phyloP scores from a whole-genome alignment of 2,888 invertebrate species.

The Julus scandinavius region DNA sequence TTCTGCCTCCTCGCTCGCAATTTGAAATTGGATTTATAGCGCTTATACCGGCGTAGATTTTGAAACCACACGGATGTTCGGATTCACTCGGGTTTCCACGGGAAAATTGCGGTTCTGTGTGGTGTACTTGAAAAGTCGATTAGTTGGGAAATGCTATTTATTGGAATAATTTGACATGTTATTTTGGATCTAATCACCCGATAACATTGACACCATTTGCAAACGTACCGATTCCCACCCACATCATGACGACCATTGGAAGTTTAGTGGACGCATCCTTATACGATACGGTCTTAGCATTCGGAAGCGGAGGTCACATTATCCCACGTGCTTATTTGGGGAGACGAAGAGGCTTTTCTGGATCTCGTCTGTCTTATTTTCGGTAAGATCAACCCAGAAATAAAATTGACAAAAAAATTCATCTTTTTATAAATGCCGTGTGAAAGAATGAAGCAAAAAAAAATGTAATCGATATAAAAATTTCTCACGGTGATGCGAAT shows the following conservation, averaged over 20 bases:
- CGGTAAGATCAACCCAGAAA: slow-evolving; percentile 8
- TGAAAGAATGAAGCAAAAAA: neutral
- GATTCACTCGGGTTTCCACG: neutral
- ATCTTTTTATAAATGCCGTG: neutral
- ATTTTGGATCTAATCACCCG: neutral
- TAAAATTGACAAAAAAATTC: neutral
- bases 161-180: neutral
- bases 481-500: too few species aligned
- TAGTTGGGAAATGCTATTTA: neutral
- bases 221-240: neutral
- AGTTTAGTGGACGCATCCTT: slow-evolving; percentile 16
- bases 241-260: slow-evolving; percentile 7
- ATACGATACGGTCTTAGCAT: slow-evolving; percentile 1
- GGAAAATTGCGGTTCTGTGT: neutral
- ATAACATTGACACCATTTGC: slow-evolving; percentile 17
- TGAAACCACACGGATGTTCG: neutral
- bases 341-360: slow-evolving; percentile 17
- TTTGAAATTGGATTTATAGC: neutral
- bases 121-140: neutral
- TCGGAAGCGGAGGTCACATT: slow-evolving; percentile 17
- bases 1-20: neutral
- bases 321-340: slow-evolving; percentile 23
- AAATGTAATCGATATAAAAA: neutral
- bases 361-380: slow-evolving; percentile 11
- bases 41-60: neutral